Evolutionary conservation across 2,113 vertebrate genomes (phyloP).

Genomic region (Equus przewalskii): DNA sequence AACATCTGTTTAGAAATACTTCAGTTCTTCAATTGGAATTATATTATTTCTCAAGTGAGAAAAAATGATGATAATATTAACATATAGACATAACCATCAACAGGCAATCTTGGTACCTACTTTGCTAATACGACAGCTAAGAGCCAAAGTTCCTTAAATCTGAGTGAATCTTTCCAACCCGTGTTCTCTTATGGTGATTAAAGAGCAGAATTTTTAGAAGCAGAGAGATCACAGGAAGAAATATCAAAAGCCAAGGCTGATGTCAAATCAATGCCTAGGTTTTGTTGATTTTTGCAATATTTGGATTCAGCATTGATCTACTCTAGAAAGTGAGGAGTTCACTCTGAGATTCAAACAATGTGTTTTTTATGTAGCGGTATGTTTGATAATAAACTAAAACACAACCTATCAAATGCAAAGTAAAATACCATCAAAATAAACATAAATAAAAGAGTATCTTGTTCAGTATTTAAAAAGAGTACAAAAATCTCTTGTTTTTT

Average conservation of each 20-base stretch:
- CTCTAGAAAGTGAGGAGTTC: slow-evolving; percentile 59
- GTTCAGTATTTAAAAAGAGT: not conserved
- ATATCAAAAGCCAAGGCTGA: slow-evolving; percentile 74
- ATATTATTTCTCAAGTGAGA: slow-evolving; percentile 60
- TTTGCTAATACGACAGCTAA: slow-evolving; percentile 54
- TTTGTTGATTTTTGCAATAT: slow-evolving; percentile 75
- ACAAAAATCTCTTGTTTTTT: not conserved
- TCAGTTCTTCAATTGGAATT: not conserved
- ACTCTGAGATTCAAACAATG: slow-evolving; percentile 51
- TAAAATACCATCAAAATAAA: slow-evolving; percentile 2
- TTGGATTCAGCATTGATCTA: slow-evolving; percentile 79
- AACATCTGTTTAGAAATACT: not conserved
- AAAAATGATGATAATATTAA: slow-evolving; percentile 28
- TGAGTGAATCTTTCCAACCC: slow-evolving; percentile 56
- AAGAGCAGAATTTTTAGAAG: slow-evolving; percentile 79
- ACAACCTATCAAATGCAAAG: not conserved
- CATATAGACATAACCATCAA: slow-evolving; percentile 30
- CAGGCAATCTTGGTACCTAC: slow-evolving; percentile 12
- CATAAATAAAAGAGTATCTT: slow-evolving; percentile 13
- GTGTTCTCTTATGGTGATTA: slow-evolving; percentile 68
- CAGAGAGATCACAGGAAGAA: slow-evolving; percentile 73
- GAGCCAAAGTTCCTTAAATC: slow-evolving; percentile 50
- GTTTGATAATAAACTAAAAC: slow-evolving; percentile 8
- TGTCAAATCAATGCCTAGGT: slow-evolving; percentile 76
- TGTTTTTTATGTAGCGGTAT: slow-evolving; percentile 16